Evolutionary conservation across 2,797 vertebrate species (phyloP).

Genomic region (Alauda arvensis): DNA sequence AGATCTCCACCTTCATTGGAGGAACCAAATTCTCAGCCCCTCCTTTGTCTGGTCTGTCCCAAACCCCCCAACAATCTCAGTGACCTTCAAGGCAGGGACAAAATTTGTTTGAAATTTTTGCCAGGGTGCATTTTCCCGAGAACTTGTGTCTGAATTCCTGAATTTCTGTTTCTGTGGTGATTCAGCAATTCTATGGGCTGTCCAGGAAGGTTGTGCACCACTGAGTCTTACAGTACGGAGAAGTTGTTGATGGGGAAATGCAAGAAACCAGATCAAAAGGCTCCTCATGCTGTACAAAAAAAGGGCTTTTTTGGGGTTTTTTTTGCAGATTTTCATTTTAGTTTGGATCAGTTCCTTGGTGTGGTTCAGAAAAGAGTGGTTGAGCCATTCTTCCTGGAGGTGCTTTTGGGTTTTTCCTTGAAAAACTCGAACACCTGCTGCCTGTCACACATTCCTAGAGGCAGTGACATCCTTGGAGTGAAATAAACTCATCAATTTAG

Average conservation of each 20-base stretch:
- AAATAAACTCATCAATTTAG: not conserved
- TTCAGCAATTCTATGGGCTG: not conserved
- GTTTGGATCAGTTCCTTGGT: not conserved
- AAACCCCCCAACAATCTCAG: not conserved
- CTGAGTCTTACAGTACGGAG: not conserved
- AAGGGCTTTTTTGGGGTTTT: rapidly evolving
- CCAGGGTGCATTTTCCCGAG: not conserved
- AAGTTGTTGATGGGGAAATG: not conserved
- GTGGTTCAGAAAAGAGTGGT: not conserved
- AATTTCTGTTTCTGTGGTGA: not conserved
- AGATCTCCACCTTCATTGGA: not conserved
- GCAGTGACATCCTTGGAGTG: not conserved
- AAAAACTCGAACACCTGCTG: not conserved
- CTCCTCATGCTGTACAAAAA: not conserved
- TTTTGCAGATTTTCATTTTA: not conserved
- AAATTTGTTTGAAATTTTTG: not conserved
- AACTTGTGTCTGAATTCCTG: not conserved
- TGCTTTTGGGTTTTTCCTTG: not conserved
- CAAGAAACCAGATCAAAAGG: not conserved
- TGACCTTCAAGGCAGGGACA: not conserved
- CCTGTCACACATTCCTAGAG: not conserved
- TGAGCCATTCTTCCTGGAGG: not conserved
- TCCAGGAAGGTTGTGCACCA: not conserved
- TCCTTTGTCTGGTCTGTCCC: not conserved
- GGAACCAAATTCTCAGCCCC: not conserved